Evolutionary conservation across 2,797 vertebrate species (phyloP), one percentile per base, ranked within the genome.

Genomic region (Coregonus ussuriensis): DNA sequence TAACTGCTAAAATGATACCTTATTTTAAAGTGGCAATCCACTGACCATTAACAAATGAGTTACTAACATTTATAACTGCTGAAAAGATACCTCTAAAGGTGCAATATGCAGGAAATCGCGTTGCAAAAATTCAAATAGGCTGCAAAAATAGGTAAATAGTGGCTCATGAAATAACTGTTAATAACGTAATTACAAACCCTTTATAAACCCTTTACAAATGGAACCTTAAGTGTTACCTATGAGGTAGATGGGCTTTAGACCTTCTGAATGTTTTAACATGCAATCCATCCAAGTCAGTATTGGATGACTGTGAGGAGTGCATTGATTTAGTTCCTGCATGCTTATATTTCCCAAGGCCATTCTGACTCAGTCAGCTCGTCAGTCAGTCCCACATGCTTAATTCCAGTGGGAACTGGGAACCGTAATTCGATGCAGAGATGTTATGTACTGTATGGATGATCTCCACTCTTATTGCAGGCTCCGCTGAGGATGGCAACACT

Each of bases 361-460:
- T 66, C 21, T 15, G 59, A 21, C 14, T 0, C 65, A 25, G 21
- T 29, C 53, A 15, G 53, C 53, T 6, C 7, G 65, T 29, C 25
- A 66, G 65, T 31, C 65, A 33, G 29, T 35, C 15, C 31, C 13
- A 35, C 31, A 37, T 35, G 66, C 33, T 18, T 15, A 4, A 33
- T 77, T 86, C 84, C 89, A 82, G 84, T 63, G 59, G 59, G n/a
- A 62, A 21, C 18, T 84, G 25, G 84, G 84, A 81, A 83, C 77
- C 83, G 74, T 89, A 88, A 91, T 88, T 87, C 88, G 84, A 89
- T 85, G 81, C 77, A 76, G 87, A 82, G 86, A 82, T 84, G 76
- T 67, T 29, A 82, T 85, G 78, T 70, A 29, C 81, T 51, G 82
- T 68, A 25, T 78, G 84, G 74, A 59, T 74, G 84, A 82, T 81